These are phyloP conservation scores for Tiaroga cobitis DNA, from an alignment of 2,797 vertebrate species.

Conservation along the genomic window DNA sequence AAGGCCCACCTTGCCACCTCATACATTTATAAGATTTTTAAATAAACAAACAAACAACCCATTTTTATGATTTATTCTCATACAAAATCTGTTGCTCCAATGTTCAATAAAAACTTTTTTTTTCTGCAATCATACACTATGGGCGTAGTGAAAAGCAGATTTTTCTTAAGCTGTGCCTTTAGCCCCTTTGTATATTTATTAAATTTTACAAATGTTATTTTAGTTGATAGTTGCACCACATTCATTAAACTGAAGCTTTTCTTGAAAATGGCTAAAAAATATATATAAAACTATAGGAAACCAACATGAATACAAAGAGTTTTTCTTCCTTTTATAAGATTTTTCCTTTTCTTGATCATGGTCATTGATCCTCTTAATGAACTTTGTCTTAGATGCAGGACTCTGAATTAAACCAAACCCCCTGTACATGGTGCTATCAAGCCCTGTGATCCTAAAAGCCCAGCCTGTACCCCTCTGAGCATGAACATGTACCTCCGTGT, in stretches of 20 bases:
- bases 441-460: not conserved
- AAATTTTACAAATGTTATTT: not conserved
- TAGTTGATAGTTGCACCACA: not conserved
- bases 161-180: no score
- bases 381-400: slow-evolving; percentile 64
- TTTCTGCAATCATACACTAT: no score
- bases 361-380: slow-evolving; percentile 60
- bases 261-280: not conserved
- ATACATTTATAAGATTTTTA: no score
- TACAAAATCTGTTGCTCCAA: no score
- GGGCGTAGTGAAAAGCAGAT: no score
- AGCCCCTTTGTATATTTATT: no score
- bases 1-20: no score
- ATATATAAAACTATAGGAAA: not conserved
- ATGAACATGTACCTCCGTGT: slow-evolving; percentile 2
- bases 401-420: slow-evolving; percentile 54
- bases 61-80: no score
- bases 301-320: not conserved
- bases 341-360: not conserved
- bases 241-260: not conserved
- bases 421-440: slow-evolving; percentile 17
- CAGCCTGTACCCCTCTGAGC: not conserved
- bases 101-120: no score
- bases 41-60: no score
- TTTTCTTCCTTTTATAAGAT: no score